Percentiles rank a stretch among this genome's conserved stretches.
These are phyloP conservation scores for Zaprionus tsacasi DNA, from an alignment of 1,140 invertebrate species.

Conservation along the genomic window DNA sequence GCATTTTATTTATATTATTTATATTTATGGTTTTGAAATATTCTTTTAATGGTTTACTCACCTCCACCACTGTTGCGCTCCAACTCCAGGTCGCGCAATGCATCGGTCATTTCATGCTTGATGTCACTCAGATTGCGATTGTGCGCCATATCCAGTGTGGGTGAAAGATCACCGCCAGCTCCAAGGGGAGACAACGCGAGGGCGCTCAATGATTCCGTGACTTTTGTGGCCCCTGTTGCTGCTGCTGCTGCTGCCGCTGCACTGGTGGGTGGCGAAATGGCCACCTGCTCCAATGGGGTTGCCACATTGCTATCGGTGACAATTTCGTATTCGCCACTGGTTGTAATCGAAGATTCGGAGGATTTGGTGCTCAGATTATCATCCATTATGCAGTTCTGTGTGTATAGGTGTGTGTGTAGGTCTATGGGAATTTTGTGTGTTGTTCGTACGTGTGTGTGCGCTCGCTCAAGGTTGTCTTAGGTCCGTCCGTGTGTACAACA, in stretches of 20 bases:
- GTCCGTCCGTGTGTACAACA: slow-evolving; percentile 24
- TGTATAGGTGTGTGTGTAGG: slow-evolving; percentile 3
- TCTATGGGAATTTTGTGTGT: slow-evolving; percentile 6
- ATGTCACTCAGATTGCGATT: slow-evolving; percentile 90
- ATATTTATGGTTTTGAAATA: slow-evolving; percentile 10
- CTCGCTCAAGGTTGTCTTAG: slow-evolving; percentile 54
- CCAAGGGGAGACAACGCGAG: slow-evolving; percentile 51
- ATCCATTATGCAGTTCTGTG: slow-evolving; percentile 86
- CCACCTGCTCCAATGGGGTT: slow-evolving; percentile 65
- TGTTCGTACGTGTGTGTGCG: slow-evolving; percentile 19
- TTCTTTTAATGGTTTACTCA: slow-evolving; percentile 38
- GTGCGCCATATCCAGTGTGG: slow-evolving; percentile 90
- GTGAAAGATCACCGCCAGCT: slow-evolving; percentile 85
- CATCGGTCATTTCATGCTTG: slow-evolving; percentile 90
- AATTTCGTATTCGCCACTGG: slow-evolving; percentile 94
- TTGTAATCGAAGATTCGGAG: slow-evolving; percentile 90
- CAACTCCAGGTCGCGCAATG: slow-evolving; percentile 86
- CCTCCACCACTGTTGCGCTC: slow-evolving; percentile 57
- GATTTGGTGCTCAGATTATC: slow-evolving; percentile 91
- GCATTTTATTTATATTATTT: not conserved
- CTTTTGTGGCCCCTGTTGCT: slow-evolving; percentile 8
- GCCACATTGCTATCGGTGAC: slow-evolving; percentile 85
- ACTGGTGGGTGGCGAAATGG: not conserved
- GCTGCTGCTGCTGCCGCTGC: not conserved
- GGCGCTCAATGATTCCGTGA: slow-evolving; percentile 53